Evolutionary conservation across 1,140 invertebrate genomes (phyloP), one percentile per base, ranked within the genome.

Genomic region (Anagrus nilaparvatae): DNA sequence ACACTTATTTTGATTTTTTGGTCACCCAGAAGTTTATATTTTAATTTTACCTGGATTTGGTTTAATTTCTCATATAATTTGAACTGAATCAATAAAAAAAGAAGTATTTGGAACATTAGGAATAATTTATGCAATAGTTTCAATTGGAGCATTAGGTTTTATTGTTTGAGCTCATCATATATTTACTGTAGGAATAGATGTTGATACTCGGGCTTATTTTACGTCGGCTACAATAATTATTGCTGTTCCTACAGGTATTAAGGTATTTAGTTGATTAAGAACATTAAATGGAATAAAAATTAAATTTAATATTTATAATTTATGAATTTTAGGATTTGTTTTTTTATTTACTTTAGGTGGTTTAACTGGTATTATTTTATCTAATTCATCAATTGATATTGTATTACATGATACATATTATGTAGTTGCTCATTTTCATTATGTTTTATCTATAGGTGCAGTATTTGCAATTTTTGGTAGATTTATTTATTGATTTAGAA

Each of bases 351-450:
- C 78, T 69, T 73, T 77, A 53, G 52, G 77, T 65, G 72, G 77
- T 7, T 58, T 80, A 67, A 75, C 78, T 27, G 72, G 77, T 3
- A 79, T 78, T 69, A 75, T 81, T 68, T 80, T 80, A 67, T 76
- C 75, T 7, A 61, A 57, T 49, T 70, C 75, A 45, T 58, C 61
- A 47, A 18, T 57, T 60, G 80, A 85, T 75, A 73, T 80, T 67
- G 58, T 74, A 51, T 44, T 84, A 19, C 79, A 84, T 70, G 78
- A 84, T 60, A 82, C 78, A 17, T 84, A 82, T 62, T 85, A 81
- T 73, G 79, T 82, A 32, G 79, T 83, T 37, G 77, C 75, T 34
- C 80, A 85, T 64, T 84, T 84, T 59, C 79, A 84, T 61, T 83
- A 78, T 66, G 71, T 77, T 33, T 48, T 79, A 52, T 77, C 73